A percentile compares a stretch with the other conserved stretches of the same genome.
Evolutionary conservation across 2,888 invertebrate genomes (phyloP).

Genomic region (Dynastes maya): DNA sequence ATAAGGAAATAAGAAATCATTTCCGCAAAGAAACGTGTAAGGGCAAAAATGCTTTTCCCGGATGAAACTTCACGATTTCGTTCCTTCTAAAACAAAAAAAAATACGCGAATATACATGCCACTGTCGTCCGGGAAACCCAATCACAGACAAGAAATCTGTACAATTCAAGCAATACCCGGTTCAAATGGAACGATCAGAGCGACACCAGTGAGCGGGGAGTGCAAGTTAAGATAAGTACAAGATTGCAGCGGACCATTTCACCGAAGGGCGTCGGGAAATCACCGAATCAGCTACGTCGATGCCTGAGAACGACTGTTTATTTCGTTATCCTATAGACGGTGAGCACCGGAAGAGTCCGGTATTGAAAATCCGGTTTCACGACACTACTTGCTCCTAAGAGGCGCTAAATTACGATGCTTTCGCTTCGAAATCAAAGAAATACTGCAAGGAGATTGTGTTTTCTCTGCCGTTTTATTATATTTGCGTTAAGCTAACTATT

Average conservation of each 20-base stretch:
- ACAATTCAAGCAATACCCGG: conserved; percentile 62
- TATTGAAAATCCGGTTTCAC: conserved; percentile 36
- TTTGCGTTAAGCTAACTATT: no score
- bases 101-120: neutral
- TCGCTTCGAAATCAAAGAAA: neutral
- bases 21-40: neutral
- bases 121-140: conserved; percentile 56
- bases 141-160: conserved; percentile 63
- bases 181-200: conserved; percentile 60
- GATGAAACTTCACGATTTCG: conserved; percentile 37
- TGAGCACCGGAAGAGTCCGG: conserved; percentile 35
- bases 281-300: conserved; percentile 48
- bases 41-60: conserved; percentile 14
- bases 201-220: conserved; percentile 57
- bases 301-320: conserved; percentile 53
- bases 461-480: no score
- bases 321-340: conserved; percentile 35
- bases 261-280: conserved; percentile 50
- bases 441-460: neutral
- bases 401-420: conserved; percentile 10
- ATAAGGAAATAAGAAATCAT: conserved; percentile 9
- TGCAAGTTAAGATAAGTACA: conserved; percentile 62
- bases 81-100: conserved; percentile 1
- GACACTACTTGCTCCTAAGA: conserved; percentile 1
- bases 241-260: conserved; percentile 55